Percentiles rank a stretch among this genome's conserved stretches.
Conservation (phyloP, 2,888 invertebrate species). For the Agriopis marginaria region DNA sequence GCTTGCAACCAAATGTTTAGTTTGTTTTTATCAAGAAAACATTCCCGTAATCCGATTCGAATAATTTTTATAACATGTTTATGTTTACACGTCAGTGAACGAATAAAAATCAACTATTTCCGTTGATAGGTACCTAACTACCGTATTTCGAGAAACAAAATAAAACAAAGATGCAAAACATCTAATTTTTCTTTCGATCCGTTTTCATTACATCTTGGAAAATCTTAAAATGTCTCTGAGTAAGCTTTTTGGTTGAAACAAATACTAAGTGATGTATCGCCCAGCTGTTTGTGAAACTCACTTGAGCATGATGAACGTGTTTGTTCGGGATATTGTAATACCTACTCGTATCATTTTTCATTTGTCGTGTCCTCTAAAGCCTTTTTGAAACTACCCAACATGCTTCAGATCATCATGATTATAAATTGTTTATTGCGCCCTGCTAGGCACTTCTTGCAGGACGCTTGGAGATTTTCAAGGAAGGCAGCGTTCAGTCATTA, state of each 20-base stretch:
- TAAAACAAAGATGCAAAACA: slow-evolving; percentile 4
- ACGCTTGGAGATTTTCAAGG: no score
- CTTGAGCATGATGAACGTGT: neutral
- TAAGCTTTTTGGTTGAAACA: neutral
- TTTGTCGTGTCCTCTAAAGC: no score
- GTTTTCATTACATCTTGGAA: slow-evolving; percentile 3
- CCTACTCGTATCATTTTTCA: no score
- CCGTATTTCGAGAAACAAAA: slow-evolving; percentile 18
- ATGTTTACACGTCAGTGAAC: slow-evolving; percentile 18
- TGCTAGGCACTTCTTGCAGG: no score
- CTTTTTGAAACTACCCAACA: no score
- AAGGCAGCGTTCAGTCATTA: no score
- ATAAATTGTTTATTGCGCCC: no score
- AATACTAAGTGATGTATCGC: neutral
- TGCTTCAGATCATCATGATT: no score
- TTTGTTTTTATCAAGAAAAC: slow-evolving; percentile 28
- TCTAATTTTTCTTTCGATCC: neutral
- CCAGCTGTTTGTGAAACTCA: neutral
- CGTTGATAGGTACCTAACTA: slow-evolving; percentile 7
- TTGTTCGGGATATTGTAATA: neutral
- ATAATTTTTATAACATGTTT: slow-evolving; percentile 30
- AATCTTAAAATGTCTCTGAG: neutral
- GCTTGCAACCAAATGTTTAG: slow-evolving; percentile 3
- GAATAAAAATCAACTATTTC: slow-evolving; percentile 27
- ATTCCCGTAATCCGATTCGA: slow-evolving; percentile 17